phyloP scores from a whole-genome alignment of 2,113 vertebrate species.

The Catagonus wagneri region DNA sequence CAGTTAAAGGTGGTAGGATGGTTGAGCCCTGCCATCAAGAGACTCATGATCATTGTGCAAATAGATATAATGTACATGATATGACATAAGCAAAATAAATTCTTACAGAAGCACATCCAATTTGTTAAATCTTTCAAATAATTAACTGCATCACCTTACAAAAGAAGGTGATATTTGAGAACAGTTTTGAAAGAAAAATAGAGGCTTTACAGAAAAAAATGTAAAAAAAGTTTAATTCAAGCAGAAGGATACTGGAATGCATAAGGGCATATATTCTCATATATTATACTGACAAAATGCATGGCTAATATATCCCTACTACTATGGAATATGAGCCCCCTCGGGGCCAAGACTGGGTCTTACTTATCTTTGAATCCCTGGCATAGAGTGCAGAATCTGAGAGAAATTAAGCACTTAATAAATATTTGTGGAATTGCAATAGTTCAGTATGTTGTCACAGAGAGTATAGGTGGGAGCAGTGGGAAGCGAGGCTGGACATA shows the following conservation, averaged over 20 bases:
- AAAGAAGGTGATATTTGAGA: background rate
- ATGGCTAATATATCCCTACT: background rate
- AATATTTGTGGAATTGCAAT: background rate
- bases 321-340: background rate
- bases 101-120: background rate
- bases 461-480: background rate
- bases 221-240: background rate
- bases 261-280: background rate
- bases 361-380: background rate
- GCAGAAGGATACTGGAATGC: background rate
- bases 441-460: background rate
- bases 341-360: background rate
- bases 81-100: background rate
- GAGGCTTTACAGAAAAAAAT: background rate
- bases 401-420: slow-evolving; percentile 33
- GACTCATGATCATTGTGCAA: background rate
- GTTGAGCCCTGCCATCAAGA: background rate
- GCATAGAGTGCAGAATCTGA: background rate
- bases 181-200: background rate
- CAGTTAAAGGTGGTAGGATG: background rate
- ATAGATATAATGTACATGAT: background rate
- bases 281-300: background rate
- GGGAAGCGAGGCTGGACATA: slow-evolving; percentile 6
- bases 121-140: background rate
- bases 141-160: background rate